Conservation (phyloP, 2,113 vertebrate species). For the Varanus salvator region DNA sequence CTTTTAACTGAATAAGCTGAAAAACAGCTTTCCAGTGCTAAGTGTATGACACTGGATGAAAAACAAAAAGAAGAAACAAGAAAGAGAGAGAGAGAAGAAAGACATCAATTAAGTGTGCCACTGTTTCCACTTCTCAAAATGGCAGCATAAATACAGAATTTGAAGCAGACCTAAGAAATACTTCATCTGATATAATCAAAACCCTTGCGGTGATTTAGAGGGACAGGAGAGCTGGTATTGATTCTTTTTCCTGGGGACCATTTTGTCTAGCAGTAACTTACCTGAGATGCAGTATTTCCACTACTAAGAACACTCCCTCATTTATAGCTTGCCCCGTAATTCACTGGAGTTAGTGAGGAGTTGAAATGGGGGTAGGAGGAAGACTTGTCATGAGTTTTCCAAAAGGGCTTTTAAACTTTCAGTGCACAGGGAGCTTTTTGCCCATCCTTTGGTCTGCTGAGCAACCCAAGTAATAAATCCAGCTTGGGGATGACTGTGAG, state of each 20-base stretch:
- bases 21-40: background rate
- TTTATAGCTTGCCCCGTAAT: background rate
- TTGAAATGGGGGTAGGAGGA: background rate
- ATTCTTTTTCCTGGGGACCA: conserved; percentile 11
- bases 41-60: background rate
- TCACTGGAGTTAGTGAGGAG: background rate
- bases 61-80: background rate
- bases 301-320: conserved; percentile 7
- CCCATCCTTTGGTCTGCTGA: background rate
- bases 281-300: conserved; percentile 15
- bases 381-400: background rate
- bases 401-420: background rate
- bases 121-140: background rate
- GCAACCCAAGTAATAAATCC: background rate
- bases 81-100: background rate
- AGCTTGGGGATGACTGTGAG: background rate
- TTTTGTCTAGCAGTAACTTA: conserved; percentile 29
- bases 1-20: background rate
- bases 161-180: conserved; percentile 25
- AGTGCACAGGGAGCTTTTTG: background rate
- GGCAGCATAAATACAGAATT: conserved; percentile 15
- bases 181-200: conserved; percentile 35
- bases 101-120: background rate
- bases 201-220: conserved; percentile 17
- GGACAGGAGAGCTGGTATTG: conserved; percentile 4